phyloP scores from a whole-genome alignment of 2,888 invertebrate species.

The Nomada lathburiana region DNA sequence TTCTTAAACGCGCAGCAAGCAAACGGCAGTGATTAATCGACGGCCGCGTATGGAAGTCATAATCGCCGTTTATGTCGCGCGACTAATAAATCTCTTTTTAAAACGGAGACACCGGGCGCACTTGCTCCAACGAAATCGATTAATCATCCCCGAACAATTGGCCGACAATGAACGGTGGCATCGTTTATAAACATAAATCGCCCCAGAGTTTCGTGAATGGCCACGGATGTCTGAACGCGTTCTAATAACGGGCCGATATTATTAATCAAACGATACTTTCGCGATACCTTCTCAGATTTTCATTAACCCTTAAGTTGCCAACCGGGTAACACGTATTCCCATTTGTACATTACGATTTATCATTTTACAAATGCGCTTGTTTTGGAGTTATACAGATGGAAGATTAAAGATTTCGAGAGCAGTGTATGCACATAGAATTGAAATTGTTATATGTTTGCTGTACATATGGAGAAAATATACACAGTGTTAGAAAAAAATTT shows the following conservation, averaged over 20 bases:
- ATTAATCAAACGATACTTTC: slow-evolving; percentile 8
- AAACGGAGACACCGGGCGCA: slow-evolving; percentile 61
- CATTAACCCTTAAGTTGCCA: too few relatives aligned
- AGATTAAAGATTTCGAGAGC: too few relatives aligned
- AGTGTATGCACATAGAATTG: too few relatives aligned
- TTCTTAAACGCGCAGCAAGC: slow-evolving; percentile 41
- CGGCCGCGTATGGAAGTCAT: slow-evolving; percentile 60
- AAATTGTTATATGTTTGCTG: not conserved
- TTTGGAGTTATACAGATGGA: too few relatives aligned
- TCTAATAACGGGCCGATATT: slow-evolving; percentile 47
- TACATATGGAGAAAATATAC: not conserved
- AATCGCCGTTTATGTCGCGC: slow-evolving; percentile 62
- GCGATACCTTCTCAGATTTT: too few relatives aligned
- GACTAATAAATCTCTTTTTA: slow-evolving; percentile 68
- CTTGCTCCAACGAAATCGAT: slow-evolving; percentile 58
- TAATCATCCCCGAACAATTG: slow-evolving; percentile 60
- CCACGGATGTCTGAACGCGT: slow-evolving; percentile 15
- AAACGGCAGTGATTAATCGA: slow-evolving; percentile 59
- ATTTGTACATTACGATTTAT: too few relatives aligned
- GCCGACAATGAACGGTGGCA: slow-evolving; percentile 59
- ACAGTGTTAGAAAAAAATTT: not conserved
- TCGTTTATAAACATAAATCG: slow-evolving; percentile 67
- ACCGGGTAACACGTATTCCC: too few relatives aligned
- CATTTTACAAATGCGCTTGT: too few relatives aligned
- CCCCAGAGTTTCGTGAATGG: slow-evolving; percentile 46